Percentiles rank a stretch among this genome's conserved stretches.
Evolutionary conservation across 2,113 vertebrate species (phyloP).

Genomic region (human): GRCh38 chr17:48823501-48824000

Average conservation of each 20-base stretch:
- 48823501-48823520: background rate
- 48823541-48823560: background rate
- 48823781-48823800: too few relatives aligned
- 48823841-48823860: too few relatives aligned
- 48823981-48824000: too few relatives aligned
- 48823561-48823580: background rate
- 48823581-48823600: background rate
- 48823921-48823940: too few relatives aligned
- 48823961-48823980: too few relatives aligned
- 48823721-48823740: background rate
- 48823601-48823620: background rate
- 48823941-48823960: too few relatives aligned
- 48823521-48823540: background rate
- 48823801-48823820: too few relatives aligned
- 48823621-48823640: background rate
- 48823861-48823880: too few relatives aligned
- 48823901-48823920: too few relatives aligned
- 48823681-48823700: background rate
- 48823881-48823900: too few relatives aligned
- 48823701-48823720: background rate
- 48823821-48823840: too few relatives aligned
- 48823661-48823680: background rate
- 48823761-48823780: too few relatives aligned
- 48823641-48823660: background rate
- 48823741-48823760: background rate